A percentile compares a stretch with the other conserved stretches of the same genome.
Conservation (phyloP, 2,113 vertebrate genomes). For the Lucifuga dentata region DNA sequence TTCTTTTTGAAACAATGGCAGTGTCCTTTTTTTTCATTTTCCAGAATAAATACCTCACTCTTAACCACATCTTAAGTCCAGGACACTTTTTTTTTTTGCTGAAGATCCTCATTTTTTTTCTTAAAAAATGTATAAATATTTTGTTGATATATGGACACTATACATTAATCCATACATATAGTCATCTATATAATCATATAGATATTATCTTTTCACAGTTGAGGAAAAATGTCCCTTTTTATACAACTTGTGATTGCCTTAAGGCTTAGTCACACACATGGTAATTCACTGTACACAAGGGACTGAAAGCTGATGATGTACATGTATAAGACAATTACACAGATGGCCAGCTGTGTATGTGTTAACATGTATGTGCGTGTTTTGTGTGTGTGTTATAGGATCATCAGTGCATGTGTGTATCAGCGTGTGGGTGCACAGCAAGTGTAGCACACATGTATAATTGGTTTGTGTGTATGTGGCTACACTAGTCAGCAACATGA, state of each 20-base stretch:
- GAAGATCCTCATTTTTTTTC: slow-evolving; percentile 72
- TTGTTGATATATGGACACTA: slow-evolving; percentile 85
- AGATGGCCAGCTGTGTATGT: slow-evolving; percentile 80
- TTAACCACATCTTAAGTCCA: slow-evolving; percentile 59
- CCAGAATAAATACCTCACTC: slow-evolving; percentile 70
- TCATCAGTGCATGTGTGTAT: slow-evolving; percentile 28
- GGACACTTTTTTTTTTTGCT: slow-evolving; percentile 74
- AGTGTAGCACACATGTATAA: slow-evolving; percentile 70
- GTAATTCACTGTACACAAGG: slow-evolving; percentile 82
- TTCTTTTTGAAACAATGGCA: slow-evolving; percentile 88
- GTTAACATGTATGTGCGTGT: not conserved
- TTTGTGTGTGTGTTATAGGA: not conserved
- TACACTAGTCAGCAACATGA: slow-evolving; percentile 89
- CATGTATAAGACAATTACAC: slow-evolving; percentile 88
- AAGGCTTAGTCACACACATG: slow-evolving; percentile 79
- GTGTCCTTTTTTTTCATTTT: slow-evolving; percentile 88
- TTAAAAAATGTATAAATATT: slow-evolving; percentile 86
- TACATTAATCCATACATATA: slow-evolving; percentile 85
- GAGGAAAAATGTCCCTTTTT: slow-evolving; percentile 86
- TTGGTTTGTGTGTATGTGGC: slow-evolving; percentile 69
- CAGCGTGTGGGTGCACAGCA: too few relatives aligned
- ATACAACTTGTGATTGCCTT: slow-evolving; percentile 84
- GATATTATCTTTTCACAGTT: slow-evolving; percentile 85
- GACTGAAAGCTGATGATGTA: slow-evolving; percentile 84
- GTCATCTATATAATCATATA: slow-evolving; percentile 81